A percentile compares a stretch with the other conserved stretches of the same genome.
phyloP scores from a whole-genome alignment of 2,797 vertebrate genomes.

The Iguana delicatissima region DNA sequence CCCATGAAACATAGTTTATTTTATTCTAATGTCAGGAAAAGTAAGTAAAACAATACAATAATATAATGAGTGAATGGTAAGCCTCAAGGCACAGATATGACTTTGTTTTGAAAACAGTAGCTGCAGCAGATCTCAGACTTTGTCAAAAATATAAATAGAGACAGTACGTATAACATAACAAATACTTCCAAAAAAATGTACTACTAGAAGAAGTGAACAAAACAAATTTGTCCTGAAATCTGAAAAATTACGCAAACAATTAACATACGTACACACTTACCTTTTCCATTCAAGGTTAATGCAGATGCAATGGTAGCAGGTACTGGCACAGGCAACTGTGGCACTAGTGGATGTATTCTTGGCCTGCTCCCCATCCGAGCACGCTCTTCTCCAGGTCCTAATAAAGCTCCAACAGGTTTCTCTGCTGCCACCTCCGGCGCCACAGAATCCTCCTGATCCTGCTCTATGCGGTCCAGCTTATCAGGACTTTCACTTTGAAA shows the following conservation, averaged over 20 bases:
- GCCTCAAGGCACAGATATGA: conserved; percentile 38
- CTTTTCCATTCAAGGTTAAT: conserved; percentile 88
- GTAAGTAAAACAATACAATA: conserved; percentile 2
- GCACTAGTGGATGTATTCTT: conserved; percentile 83
- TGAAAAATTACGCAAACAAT: neutral
- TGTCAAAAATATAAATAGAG: conserved; percentile 29
- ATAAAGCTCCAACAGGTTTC: conserved; percentile 86
- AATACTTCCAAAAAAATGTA: neutral
- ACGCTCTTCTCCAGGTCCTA: conserved; percentile 92
- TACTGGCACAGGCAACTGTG: conserved; percentile 84
- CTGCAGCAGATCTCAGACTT: neutral
- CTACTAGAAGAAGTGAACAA: conserved; percentile 21
- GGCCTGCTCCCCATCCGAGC: conserved; percentile 96
- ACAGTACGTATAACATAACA: neutral
- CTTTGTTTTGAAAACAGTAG: conserved; percentile 47
- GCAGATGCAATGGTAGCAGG: conserved; percentile 85
- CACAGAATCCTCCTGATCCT: conserved; percentile 89
- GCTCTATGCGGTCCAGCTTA: conserved; percentile 87
- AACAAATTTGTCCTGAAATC: conserved; percentile 14
- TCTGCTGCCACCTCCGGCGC: conserved; percentile 93
- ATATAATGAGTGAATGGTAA: conserved; percentile 39
- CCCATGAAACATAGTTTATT: conserved; percentile 8
- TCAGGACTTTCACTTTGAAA: conserved; percentile 91
- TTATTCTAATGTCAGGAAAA: conserved; percentile 34
- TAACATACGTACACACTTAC: conserved; percentile 71